Evolutionary conservation across 2,113 vertebrate species (phyloP).

Genomic region (Haplotaxodon microlepis): DNA sequence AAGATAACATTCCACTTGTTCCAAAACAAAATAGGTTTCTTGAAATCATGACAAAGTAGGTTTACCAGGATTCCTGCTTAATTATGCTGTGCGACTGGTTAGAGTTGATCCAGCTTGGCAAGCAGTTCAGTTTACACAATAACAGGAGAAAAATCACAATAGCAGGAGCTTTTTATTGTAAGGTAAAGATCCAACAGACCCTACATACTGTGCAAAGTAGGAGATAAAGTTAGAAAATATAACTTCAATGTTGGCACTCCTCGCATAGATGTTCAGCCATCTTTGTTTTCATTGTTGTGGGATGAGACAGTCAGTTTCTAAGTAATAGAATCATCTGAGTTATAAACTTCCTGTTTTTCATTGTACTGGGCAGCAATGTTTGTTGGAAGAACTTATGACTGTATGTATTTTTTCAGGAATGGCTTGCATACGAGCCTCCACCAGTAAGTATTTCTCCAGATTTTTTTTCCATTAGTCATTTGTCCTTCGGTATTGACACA

Average conservation of each 20-base stretch:
- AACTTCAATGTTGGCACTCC: background rate
- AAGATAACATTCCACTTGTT: background rate
- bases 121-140: background rate
- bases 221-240: slow-evolving; percentile 62
- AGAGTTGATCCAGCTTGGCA: background rate
- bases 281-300: background rate
- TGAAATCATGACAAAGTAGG: background rate
- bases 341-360: background rate
- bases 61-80: background rate
- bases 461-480: background rate
- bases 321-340: background rate
- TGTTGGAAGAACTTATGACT: background rate
- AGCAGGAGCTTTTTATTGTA: background rate
- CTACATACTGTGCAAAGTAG: background rate
- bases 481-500: background rate
- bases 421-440: slow-evolving; percentile 63
- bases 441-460: slow-evolving; percentile 47
- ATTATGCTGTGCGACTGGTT: background rate
- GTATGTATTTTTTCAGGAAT: slow-evolving; percentile 52
- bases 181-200: background rate
- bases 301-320: background rate
- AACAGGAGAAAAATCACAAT: background rate
- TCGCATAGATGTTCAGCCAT: background rate
- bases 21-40: background rate
- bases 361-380: background rate